phyloP scores from a whole-genome alignment of 92 coral and sea anemone genomes.

The Palythoa caribaeorum region DNA sequence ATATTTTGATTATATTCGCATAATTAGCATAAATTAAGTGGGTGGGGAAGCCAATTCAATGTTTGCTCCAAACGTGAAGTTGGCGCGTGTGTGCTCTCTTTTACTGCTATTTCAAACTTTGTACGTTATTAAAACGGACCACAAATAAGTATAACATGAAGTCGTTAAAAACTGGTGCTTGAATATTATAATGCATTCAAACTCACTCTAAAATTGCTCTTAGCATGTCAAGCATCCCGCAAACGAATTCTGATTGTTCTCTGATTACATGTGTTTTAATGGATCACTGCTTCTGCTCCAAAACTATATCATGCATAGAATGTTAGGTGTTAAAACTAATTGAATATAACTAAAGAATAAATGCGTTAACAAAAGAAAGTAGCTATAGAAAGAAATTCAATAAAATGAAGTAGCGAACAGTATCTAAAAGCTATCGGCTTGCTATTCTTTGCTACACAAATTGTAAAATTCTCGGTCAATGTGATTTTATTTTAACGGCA shows the following conservation, averaged over 20 bases:
- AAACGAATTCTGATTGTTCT: neutral
- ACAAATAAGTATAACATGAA: neutral
- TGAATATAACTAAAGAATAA: neutral
- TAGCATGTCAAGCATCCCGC: neutral
- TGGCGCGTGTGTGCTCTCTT: neutral
- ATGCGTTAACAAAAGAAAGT: neutral
- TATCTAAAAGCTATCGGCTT: neutral
- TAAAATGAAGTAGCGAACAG: neutral
- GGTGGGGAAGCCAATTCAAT: conserved; percentile 19
- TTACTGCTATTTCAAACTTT: neutral
- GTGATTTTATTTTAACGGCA: neutral
- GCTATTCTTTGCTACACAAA: neutral
- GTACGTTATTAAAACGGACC: neutral
- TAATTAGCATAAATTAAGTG: conserved; percentile 49
- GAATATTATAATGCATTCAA: neutral
- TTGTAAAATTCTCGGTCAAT: neutral
- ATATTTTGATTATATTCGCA: neutral
- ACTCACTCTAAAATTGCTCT: neutral
- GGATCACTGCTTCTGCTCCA: conserved; percentile 23
- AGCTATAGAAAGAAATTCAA: neutral
- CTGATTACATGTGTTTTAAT: conserved; percentile 1
- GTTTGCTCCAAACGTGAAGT: neutral
- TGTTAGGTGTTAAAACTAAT: neutral
- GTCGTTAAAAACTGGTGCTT: neutral
- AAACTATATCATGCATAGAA: neutral